These are phyloP conservation scores for Pantala flavescens DNA, from an alignment of 1,140 invertebrate species.

Conservation along the genomic window DNA sequence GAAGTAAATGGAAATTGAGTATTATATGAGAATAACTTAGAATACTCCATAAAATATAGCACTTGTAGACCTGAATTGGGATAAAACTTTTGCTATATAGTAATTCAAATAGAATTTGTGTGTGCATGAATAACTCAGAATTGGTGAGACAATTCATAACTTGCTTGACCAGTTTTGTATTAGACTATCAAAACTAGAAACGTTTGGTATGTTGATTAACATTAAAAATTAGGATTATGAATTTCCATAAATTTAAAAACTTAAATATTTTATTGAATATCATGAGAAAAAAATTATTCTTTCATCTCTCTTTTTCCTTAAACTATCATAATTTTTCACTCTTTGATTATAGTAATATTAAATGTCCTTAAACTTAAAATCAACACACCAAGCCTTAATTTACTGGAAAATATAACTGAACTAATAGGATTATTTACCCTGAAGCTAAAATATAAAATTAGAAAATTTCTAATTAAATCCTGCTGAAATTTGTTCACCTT, in stretches of 20 bases:
- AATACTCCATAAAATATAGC: neutral
- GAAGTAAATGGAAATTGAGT: neutral
- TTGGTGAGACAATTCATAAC: neutral
- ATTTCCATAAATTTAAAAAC: no score
- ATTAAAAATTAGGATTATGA: no score
- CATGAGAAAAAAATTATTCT: no score
- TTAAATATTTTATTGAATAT: no score
- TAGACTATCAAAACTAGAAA: neutral
- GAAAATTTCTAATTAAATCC: no score
- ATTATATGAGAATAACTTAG: neutral
- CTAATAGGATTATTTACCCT: no score
- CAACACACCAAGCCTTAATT: neutral
- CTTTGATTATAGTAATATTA: no score
- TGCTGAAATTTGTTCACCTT: no score
- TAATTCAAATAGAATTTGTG: neutral
- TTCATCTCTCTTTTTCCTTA: no score
- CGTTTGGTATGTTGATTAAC: conserved; percentile 1
- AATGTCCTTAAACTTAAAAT: neutral
- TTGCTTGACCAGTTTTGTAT: neutral
- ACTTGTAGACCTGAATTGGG: neutral
- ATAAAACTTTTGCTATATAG: neutral
- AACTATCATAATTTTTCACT: no score
- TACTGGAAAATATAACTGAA: no score
- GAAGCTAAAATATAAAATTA: no score
- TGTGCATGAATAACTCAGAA: neutral